Base-by-base conservation (phyloP, 1,140 invertebrate genomes). In the Cecropterus lyciades region DNA sequence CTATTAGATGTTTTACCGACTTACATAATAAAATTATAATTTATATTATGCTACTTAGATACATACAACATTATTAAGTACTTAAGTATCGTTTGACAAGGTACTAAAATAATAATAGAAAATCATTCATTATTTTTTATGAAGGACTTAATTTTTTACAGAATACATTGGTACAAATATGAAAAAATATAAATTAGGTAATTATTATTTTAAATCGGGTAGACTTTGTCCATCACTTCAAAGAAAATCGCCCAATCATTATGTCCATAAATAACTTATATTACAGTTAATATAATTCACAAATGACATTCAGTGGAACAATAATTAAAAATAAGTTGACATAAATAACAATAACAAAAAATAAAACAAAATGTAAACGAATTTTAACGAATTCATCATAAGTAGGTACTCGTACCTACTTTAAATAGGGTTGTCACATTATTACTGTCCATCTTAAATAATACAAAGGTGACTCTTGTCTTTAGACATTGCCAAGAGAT, bases 271-370 rank as follows among this genome's bases (percentile, higher is more conserved):
- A 69, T 69, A 69, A 57, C 52, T 64, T 64, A 68, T 4, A 20
- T 17, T 57, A 64, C 8, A 42, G 33, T 30, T 27, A 48, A 46
- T 46, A 64, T 52, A 52, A 51, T 48, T 64, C 33, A 51, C 40
- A 20, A 63, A 46, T 43, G 59, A 42, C 14, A 42, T 64, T 51
- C 27, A 60, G 30, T 65, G 24, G 60, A 63, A 68, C 52, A 37
- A 11, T 37, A 37, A 69, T 69, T 69, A 69, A 72, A 75, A 75
- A 68, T 76, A 70, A 73, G 75, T 65, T 76, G 63, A 75, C 73
- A 83, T 81, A 83, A 85, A 81, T 85, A 85, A 82, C 79, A 84
- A 84, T 62, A 84, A 84, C 80, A 80, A 72, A 72, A 67, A 37
- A 67, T 24, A 37, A 55, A 33, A 33, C 30, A 33, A 33, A 33